phyloP scores from a whole-genome alignment of 2,113 vertebrate genomes.

The Bungarus multicinctus region DNA sequence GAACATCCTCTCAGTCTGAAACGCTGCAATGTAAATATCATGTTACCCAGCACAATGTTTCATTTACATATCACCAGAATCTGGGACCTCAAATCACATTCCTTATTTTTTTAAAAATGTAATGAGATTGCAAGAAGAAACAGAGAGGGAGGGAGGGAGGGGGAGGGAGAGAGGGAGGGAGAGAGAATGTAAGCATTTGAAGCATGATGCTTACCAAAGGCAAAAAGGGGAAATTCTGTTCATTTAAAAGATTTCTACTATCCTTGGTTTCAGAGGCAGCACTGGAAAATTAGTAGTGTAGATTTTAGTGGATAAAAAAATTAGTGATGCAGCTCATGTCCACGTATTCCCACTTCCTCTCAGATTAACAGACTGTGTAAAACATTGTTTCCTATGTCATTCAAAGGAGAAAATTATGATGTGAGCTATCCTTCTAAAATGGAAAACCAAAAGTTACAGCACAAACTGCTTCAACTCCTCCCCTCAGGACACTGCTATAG shows the following conservation, averaged over 20 bases:
- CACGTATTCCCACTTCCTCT: background rate
- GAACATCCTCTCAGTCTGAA: constrained; percentile 35
- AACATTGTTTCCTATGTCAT: background rate
- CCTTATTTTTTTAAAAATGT: background rate
- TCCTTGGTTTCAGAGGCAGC: background rate
- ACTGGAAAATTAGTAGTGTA: background rate
- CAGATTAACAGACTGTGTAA: background rate
- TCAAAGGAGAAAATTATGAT: background rate
- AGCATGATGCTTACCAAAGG: background rate
- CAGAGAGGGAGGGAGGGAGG: too few species aligned
- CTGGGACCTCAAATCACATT: constrained; percentile 13
- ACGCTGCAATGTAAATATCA: constrained; percentile 43
- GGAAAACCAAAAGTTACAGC: background rate
- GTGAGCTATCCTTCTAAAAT: background rate
- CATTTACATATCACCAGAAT: constrained; percentile 38
- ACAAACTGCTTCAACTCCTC: background rate
- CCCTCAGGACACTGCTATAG: background rate
- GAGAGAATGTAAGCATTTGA: background rate
- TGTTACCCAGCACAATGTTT: constrained; percentile 35
- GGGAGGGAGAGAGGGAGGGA: too few species aligned
- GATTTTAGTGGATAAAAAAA: background rate
- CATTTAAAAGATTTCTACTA: background rate
- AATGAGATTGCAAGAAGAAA: background rate
- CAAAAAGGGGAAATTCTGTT: background rate
- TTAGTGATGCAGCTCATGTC: background rate